phyloP scores from a whole-genome alignment of 1,140 invertebrate genomes.

The Dolichoris vasculosae region DNA sequence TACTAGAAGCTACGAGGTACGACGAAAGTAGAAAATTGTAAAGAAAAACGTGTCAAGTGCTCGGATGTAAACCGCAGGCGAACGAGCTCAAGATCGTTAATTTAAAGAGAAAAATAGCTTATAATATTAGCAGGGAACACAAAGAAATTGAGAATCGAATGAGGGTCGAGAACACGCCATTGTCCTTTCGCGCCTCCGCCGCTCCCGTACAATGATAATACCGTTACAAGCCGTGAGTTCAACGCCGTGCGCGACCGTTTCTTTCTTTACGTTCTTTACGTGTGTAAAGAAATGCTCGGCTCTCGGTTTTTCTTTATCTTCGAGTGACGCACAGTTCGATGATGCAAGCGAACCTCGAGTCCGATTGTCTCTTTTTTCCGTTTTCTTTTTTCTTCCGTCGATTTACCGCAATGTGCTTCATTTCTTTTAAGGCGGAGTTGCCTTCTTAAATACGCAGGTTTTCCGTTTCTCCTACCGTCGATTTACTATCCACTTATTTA shows the following conservation, averaged over 20 bases:
- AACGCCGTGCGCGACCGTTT: neutral
- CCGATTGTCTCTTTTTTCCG: neutral
- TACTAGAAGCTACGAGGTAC: neutral
- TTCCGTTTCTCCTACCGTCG: no score
- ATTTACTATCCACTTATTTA: no score
- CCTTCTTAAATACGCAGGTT: no score
- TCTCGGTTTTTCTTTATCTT: neutral
- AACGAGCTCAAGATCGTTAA: conserved; percentile 38
- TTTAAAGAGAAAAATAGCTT: neutral
- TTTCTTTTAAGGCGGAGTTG: neutral
- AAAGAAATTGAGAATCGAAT: neutral
- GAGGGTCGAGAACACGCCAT: neutral
- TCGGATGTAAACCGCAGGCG: neutral
- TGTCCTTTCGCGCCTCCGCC: conserved; percentile 3
- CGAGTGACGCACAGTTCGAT: neutral
- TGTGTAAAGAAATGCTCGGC: no score
- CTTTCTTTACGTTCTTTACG: neutral
- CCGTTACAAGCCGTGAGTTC: conserved; percentile 22
- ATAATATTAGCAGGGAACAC: neutral
- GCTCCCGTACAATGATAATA: neutral
- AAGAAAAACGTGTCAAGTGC: conserved; percentile 11
- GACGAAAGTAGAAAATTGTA: conserved; percentile 8
- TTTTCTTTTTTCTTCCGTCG: neutral
- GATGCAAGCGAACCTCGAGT: neutral
- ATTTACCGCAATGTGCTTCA: neutral